Evolutionary conservation across 2,797 vertebrate species (phyloP).

Genomic region (Myotis planiceps): DNA sequence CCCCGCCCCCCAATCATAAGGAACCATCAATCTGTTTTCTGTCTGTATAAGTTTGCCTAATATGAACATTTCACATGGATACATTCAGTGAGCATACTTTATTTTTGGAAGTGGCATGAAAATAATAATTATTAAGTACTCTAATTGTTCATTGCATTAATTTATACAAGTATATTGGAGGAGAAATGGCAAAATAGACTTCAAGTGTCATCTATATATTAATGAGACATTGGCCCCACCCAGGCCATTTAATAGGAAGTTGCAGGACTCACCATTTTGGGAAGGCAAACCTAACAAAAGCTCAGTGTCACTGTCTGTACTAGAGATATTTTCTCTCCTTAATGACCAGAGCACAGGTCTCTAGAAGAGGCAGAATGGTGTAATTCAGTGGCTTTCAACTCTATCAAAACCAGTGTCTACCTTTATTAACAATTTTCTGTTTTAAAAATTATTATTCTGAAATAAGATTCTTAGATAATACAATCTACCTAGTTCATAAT

Average conservation of each 20-base stretch:
- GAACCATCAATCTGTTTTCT: too few relatives aligned
- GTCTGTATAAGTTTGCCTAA: too few relatives aligned
- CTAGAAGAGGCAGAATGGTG: neutral
- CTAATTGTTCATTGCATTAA: neutral
- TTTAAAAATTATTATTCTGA: neutral
- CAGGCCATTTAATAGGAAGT: neutral
- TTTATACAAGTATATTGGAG: neutral
- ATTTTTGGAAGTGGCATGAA: neutral
- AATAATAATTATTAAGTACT: neutral
- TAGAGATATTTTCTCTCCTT: neutral
- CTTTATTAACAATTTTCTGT: neutral
- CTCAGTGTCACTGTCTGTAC: too few relatives aligned
- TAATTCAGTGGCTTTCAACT: neutral
- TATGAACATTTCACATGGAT: neutral
- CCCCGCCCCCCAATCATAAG: too few relatives aligned
- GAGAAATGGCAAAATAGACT: neutral
- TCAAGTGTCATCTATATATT: neutral
- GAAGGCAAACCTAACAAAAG: neutral
- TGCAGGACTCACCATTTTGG: neutral
- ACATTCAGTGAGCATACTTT: neutral
- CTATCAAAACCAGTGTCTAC: neutral
- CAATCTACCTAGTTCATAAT: neutral
- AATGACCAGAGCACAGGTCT: neutral
- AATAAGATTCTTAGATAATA: neutral
- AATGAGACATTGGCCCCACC: neutral